These are phyloP conservation scores for Netelia inedita DNA, from an alignment of 2,888 invertebrate genomes.

Conservation along the genomic window DNA sequence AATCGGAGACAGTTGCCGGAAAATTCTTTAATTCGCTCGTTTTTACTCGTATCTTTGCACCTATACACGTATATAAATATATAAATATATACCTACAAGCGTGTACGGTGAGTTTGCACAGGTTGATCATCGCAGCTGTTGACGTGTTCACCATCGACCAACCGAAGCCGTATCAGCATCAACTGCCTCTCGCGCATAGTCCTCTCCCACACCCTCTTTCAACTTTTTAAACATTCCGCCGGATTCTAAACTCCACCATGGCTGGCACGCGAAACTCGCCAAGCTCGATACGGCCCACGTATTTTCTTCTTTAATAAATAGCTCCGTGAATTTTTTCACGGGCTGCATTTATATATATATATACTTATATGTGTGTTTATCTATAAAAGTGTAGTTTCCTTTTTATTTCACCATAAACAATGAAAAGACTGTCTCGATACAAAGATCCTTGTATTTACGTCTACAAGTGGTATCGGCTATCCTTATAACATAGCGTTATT, in stretches of 20 bases:
- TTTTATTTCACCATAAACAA: constrained; percentile 2
- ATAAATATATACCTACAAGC: constrained; percentile 22
- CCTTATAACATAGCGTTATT: background rate
- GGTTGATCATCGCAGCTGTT: constrained; percentile 69
- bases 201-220: constrained; percentile 5
- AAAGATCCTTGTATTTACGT: background rate
- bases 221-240: constrained; percentile 65
- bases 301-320: constrained; percentile 52
- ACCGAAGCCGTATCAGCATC: constrained; percentile 62
- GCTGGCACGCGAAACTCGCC: constrained; percentile 36
- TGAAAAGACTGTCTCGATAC: constrained; percentile 17
- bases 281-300: constrained; percentile 38
- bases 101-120: constrained; percentile 53
- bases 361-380: too few relatives aligned
- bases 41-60: constrained; percentile 7
- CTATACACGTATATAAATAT: constrained; percentile 9
- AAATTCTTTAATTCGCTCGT: too few relatives aligned
- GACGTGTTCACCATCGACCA: constrained; percentile 45
- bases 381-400: background rate
- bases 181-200: constrained; percentile 8
- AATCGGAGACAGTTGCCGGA: too few relatives aligned
- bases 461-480: background rate
- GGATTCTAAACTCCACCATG: constrained; percentile 46
- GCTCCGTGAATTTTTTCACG: constrained; percentile 7
- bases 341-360: background rate